Percentiles rank a stretch among this genome's conserved stretches.
These are phyloP conservation scores for Tyrophagus putrescentiae DNA, from an alignment of 1,140 invertebrate genomes.

Conservation along the genomic window DNA sequence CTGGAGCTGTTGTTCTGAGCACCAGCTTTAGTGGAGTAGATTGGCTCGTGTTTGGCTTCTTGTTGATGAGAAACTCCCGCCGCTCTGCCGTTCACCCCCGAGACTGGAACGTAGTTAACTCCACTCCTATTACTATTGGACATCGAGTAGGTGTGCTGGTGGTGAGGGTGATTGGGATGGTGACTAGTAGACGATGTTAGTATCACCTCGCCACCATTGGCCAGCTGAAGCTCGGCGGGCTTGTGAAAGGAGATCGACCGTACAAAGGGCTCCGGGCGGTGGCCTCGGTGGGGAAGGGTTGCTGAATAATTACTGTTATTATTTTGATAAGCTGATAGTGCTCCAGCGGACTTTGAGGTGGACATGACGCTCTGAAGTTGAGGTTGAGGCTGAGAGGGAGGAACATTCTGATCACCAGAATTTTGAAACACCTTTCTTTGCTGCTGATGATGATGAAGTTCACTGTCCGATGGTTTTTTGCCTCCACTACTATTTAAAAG, in stretches of 20 bases:
- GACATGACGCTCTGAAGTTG: background rate
- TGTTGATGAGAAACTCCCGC: background rate
- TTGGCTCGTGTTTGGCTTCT: background rate
- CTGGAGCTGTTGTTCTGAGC: conserved; percentile 20
- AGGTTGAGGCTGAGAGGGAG: background rate
- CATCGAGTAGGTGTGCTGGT: background rate
- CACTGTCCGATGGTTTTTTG: conserved; percentile 4
- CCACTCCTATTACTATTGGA: background rate
- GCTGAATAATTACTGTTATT: background rate
- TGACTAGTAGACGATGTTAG: conserved; percentile 1
- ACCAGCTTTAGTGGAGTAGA: conserved; percentile 5
- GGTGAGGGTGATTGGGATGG: background rate
- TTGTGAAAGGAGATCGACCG: conserved; percentile 7
- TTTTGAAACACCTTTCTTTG: background rate
- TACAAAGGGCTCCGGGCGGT: background rate
- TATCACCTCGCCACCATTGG: no score
- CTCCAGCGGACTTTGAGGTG: no score
- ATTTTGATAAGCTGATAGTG: no score
- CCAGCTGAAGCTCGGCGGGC: background rate
- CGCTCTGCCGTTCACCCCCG: background rate
- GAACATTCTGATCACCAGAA: background rate
- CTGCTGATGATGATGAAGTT: background rate
- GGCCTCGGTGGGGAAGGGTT: background rate
- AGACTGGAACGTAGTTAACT: background rate
- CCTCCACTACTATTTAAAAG: background rate